Percentiles rank a stretch among this genome's conserved stretches.
Conservation (phyloP, 1,140 invertebrate species). For the Monochamus saltuarius region DNA sequence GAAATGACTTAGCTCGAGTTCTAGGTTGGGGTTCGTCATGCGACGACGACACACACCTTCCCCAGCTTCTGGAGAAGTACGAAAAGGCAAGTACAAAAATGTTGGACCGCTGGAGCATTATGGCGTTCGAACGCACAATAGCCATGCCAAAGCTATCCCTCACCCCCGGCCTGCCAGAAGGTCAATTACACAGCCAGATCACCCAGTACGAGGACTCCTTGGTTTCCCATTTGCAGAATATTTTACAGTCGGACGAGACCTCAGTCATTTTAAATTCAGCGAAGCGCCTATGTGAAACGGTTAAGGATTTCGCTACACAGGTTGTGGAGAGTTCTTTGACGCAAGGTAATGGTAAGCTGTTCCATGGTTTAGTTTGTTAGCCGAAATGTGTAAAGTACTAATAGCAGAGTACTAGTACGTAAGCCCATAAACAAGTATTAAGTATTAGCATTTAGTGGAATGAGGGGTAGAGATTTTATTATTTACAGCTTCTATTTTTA, state of each 20-base stretch:
- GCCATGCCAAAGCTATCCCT: constrained; percentile 62
- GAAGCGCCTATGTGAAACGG: constrained; percentile 79
- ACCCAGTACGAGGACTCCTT: constrained; percentile 78
- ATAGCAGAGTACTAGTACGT: no score
- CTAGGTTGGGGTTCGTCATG: constrained; percentile 95
- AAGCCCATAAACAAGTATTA: no score
- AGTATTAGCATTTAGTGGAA: no score
- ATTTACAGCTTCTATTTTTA: no score
- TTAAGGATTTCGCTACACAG: constrained; percentile 74
- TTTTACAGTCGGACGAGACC: constrained; percentile 83
- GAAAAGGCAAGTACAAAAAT: constrained; percentile 95
- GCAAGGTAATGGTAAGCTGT: constrained; percentile 41
- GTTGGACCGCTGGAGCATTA: constrained; percentile 78
- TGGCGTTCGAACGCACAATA: constrained; percentile 76
- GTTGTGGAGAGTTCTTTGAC: constrained; percentile 59
- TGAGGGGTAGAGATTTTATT: no score
- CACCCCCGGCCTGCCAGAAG: constrained; percentile 56
- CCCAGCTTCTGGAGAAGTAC: constrained; percentile 88
- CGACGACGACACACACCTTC: constrained; percentile 91
- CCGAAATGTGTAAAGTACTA: no score
- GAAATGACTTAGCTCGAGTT: constrained; percentile 92
- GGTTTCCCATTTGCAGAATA: constrained; percentile 79
- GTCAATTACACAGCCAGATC: constrained; percentile 54
- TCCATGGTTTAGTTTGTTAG: no score
- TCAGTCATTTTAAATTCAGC: constrained; percentile 73